Evolutionary conservation across 2,888 invertebrate species (phyloP).

Genomic region (Ceraclea dissimilis): DNA sequence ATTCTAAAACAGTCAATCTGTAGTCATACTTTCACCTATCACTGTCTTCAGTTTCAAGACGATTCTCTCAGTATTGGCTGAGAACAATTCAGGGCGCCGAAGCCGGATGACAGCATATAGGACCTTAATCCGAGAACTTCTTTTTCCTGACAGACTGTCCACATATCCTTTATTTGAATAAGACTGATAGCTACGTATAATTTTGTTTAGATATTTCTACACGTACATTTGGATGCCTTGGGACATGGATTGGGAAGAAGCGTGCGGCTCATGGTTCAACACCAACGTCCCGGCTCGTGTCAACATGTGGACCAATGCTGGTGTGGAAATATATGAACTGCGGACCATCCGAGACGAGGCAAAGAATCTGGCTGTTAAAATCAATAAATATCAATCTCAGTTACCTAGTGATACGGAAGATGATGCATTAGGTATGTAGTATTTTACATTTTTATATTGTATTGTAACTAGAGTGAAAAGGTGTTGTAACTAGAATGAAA

Average conservation of each 20-base stretch:
- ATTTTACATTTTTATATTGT: neutral
- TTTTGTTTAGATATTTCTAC: constrained; percentile 50
- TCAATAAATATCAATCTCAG: constrained; percentile 39
- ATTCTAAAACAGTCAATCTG: too few species aligned
- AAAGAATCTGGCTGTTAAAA: constrained; percentile 35
- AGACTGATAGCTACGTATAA: too few species aligned
- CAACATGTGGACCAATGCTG: constrained; percentile 41
- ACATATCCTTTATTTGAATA: too few species aligned
- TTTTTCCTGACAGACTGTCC: too few species aligned
- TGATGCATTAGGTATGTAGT: constrained; percentile 31
- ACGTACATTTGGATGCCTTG: constrained; percentile 62
- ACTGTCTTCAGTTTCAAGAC: too few species aligned
- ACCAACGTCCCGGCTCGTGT: constrained; percentile 42
- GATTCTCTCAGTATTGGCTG: too few species aligned
- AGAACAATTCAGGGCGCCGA: too few species aligned
- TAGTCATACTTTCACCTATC: too few species aligned
- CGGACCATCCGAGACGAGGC: constrained; percentile 37
- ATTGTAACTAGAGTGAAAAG: too few species aligned
- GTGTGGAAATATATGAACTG: constrained; percentile 35
- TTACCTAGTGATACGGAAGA: constrained; percentile 38
- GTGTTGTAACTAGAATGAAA: too few species aligned
- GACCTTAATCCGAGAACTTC: too few species aligned
- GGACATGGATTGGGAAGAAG: constrained; percentile 58
- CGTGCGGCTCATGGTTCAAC: constrained; percentile 29
- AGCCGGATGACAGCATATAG: too few species aligned